Base-by-base conservation (phyloP, 2,888 invertebrate genomes). In the Smittia aterrima region DNA sequence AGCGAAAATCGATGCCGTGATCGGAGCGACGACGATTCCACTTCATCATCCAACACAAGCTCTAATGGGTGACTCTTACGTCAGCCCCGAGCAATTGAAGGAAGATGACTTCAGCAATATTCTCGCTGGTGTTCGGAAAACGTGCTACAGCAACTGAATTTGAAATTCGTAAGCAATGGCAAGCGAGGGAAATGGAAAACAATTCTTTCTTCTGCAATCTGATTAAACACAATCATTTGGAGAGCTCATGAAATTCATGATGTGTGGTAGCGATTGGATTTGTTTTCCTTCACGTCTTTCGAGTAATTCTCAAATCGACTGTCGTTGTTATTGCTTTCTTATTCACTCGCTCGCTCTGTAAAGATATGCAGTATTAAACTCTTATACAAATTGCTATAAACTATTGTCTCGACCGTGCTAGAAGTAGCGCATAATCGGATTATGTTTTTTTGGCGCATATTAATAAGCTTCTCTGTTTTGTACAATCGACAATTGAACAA, bases 61-160 rank as follows among this genome's bases (percentile, higher is more conserved):
- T 25, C 80, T 80, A 64, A 78, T 78, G 1, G 79, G 79, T 27
- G 76, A 78, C 71, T 80, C 85, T 0, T 83, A 83, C 1, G 78
- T 82, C 53, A 76, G 81, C 32, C 79, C 81, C 32, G 87, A 87
- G 67, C 84, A 84, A n/a, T 88, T 92, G 78, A 88, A 89, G 72
- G 93, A 93, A 77, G 93, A 93, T 77, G 93, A 93, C 80, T 93
- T 94, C 83, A 93, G 93, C 85, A 93, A 93, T 78, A 93, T 94
- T 79, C 85, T 94, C 76, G 94, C 94, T 2, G 93, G 93, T 76
- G 94, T 94, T 66, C 86, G 94, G 77, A 93, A 94, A 82, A 94
- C 94, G 53, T 92, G 92, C 81, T 92, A 92, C 83, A 92, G 92
- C 85, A 92, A 88, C 82, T 88, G 84, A 86, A 47, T 32, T 9